These are phyloP conservation scores for Steatornis caripensis DNA, from an alignment of 2,113 vertebrate genomes.

Conservation along the genomic window DNA sequence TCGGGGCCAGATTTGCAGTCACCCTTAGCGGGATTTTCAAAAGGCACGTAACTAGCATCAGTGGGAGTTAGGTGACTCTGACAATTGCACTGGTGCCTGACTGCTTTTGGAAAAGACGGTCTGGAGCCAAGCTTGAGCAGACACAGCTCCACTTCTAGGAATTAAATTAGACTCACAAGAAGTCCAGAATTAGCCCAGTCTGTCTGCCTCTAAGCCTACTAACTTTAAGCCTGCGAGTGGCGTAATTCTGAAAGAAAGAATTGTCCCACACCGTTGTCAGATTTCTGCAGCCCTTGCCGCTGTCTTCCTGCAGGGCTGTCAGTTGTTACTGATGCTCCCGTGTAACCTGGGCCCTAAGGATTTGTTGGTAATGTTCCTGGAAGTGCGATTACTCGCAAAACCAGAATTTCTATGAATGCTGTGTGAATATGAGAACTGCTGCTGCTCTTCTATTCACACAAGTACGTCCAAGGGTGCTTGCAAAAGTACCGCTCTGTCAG, in stretches of 20 bases:
- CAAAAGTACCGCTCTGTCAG: background rate
- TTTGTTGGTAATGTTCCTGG: background rate
- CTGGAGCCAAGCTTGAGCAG: background rate
- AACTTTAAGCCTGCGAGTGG: background rate
- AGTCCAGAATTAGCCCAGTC: background rate
- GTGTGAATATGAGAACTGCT: background rate
- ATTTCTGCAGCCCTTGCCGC: background rate
- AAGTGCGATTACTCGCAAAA: background rate
- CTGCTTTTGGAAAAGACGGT: conserved; percentile 9
- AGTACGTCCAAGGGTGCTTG: background rate
- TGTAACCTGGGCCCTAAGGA: background rate
- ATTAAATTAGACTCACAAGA: background rate
- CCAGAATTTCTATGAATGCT: background rate
- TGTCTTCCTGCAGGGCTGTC: background rate
- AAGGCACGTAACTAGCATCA: background rate
- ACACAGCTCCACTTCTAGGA: background rate
- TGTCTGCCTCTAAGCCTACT: background rate
- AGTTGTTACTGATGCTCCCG: background rate
- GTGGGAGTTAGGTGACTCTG: conserved; percentile 20
- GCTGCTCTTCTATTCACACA: background rate
- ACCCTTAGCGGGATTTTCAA: background rate
- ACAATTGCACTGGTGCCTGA: conserved; percentile 10
- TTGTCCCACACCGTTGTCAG: background rate
- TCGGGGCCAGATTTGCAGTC: background rate
- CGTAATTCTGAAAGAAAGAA: background rate